phyloP scores from a whole-genome alignment of 2,797 vertebrate genomes.

The Bradypodion ventrale region DNA sequence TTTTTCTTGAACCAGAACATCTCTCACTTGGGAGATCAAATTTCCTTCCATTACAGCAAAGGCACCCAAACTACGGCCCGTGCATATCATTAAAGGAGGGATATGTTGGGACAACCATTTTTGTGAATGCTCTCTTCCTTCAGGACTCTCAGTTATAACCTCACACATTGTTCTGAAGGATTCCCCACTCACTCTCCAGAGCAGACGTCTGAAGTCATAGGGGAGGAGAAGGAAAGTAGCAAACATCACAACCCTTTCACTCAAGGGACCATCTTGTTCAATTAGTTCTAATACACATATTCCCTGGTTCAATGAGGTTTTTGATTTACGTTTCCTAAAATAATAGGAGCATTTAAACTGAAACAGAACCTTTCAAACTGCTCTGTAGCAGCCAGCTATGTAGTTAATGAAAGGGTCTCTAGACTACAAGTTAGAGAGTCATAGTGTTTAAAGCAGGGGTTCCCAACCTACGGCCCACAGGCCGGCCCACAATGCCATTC shows the following conservation, averaged over 20 bases:
- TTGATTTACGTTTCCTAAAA: background rate
- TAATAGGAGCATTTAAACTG: background rate
- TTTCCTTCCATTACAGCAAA: background rate
- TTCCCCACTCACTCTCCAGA: background rate
- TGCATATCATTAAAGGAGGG: background rate
- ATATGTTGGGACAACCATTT: background rate
- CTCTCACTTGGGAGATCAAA: background rate
- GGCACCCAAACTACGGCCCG: no score
- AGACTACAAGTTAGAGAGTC: background rate
- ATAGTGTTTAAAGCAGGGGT: background rate
- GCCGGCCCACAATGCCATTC: no score
- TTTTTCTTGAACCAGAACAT: background rate
- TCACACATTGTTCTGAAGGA: background rate
- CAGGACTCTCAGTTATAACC: background rate
- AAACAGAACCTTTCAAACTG: background rate
- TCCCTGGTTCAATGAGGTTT: background rate
- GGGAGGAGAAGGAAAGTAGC: background rate
- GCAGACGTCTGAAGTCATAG: background rate
- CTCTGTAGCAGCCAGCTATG: background rate
- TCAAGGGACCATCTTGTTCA: background rate
- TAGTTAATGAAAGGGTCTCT: background rate
- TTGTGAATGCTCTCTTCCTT: background rate
- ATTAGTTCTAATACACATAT: no score
- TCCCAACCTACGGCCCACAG: no score
- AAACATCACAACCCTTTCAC: background rate